These are phyloP conservation scores for Zonotrichia albicollis DNA, from an alignment of 2,797 vertebrate species.

Conservation along the genomic window DNA sequence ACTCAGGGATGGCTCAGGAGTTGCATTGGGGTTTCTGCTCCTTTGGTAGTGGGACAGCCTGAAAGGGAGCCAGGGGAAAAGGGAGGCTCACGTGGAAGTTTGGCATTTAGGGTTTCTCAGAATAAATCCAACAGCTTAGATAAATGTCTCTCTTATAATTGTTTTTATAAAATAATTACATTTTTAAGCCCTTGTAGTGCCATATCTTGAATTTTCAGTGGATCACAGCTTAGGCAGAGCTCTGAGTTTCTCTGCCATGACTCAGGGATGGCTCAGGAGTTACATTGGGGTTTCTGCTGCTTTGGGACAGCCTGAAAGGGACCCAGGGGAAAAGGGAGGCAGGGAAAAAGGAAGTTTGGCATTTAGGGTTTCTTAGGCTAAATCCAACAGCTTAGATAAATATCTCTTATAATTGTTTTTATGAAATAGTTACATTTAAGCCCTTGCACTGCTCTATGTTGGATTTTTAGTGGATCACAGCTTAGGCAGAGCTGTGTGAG, in stretches of 20 bases:
- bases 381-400: not conserved
- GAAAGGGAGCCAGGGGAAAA: not conserved
- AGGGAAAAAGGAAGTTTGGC: not conserved
- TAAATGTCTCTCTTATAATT: not conserved
- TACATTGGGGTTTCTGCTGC: not conserved
- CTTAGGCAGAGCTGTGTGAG: not conserved
- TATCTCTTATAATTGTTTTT: not conserved
- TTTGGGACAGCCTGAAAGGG: not conserved
- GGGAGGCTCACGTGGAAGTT: too few species aligned
- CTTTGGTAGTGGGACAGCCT: too few species aligned
- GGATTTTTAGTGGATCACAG: not conserved
- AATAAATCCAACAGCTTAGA: not conserved
- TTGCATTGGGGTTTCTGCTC: not conserved
- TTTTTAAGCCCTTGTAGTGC: not conserved
- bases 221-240: not conserved
- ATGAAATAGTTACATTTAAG: not conserved
- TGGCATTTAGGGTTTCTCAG: not conserved
- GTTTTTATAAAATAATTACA: not conserved
- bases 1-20: not conserved
- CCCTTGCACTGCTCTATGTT: not conserved
- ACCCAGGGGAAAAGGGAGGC: not conserved
- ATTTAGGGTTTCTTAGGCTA: too few species aligned
- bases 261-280: not conserved
- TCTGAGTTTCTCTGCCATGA: not conserved
- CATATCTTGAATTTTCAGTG: not conserved